phyloP scores from a whole-genome alignment of 2,888 invertebrate genomes.

The Scaeva pyrastri region DNA sequence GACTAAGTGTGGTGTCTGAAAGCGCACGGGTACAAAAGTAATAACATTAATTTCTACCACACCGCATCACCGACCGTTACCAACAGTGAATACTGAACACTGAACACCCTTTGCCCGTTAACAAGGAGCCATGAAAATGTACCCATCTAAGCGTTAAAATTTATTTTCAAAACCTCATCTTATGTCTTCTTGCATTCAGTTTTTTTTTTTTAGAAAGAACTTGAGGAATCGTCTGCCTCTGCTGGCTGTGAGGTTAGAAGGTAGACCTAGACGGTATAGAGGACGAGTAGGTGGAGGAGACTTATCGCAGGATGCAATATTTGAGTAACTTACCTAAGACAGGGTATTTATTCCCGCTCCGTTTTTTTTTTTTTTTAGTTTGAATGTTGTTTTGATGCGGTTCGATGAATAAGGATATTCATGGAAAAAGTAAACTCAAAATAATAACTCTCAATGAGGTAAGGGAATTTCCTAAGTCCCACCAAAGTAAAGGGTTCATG shows the following conservation, averaged over 20 bases:
- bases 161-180: constrained; percentile 62
- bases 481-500: too few relatives aligned
- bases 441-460: neutral
- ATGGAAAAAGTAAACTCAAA: neutral
- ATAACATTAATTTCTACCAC: constrained; percentile 77
- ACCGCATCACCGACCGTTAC: constrained; percentile 44
- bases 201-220: constrained; percentile 45
- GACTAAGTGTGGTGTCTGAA: constrained; percentile 76
- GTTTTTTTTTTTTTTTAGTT: constrained; percentile 1
- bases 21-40: constrained; percentile 76
- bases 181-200: constrained; percentile 48
- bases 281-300: constrained; percentile 37
- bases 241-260: constrained; percentile 34
- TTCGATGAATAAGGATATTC: constrained; percentile 31
- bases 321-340: constrained; percentile 8
- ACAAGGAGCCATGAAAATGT: constrained; percentile 70
- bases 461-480: too few relatives aligned
- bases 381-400: constrained; percentile 42
- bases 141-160: constrained; percentile 72
- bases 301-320: constrained; percentile 14
- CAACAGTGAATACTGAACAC: too few relatives aligned
- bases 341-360: neutral
- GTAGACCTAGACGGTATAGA: constrained; percentile 13
- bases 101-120: constrained; percentile 15
- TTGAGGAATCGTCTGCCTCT: constrained; percentile 41